phyloP scores from a whole-genome alignment of 2,113 vertebrate species.

The Strix aluco region DNA sequence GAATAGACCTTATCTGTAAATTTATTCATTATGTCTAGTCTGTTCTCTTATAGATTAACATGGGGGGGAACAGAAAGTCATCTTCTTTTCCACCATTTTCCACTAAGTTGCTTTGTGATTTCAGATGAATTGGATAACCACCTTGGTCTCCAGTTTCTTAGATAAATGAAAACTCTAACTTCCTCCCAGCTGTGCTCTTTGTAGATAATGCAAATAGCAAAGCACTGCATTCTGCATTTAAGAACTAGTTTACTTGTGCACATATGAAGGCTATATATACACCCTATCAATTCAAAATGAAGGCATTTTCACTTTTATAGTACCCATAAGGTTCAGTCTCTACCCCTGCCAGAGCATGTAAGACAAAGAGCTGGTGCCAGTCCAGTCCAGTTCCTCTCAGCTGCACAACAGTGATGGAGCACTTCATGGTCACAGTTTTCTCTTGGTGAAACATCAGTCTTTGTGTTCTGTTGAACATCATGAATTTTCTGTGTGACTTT shows the following conservation, averaged over 20 bases:
- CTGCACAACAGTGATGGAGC: background rate
- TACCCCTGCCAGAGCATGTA: background rate
- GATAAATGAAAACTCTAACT: background rate
- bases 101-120: background rate
- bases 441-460: background rate
- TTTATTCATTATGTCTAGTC: background rate
- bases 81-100: background rate
- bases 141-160: background rate
- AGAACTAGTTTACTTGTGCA: background rate
- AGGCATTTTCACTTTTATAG: background rate
- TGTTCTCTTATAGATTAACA: background rate
- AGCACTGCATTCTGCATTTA: background rate
- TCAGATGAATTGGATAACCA: background rate
- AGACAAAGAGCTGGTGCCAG: background rate
- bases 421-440: background rate
- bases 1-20: background rate
- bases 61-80: fast-evolving
- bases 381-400: background rate
- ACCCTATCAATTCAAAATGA: background rate
- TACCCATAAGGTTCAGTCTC: background rate
- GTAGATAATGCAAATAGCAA: background rate
- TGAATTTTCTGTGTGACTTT: background rate
- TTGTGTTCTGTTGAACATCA: fast-evolving
- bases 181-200: background rate
- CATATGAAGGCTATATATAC: fast-evolving